A percentile compares a stretch with the other conserved stretches of the same genome.
phyloP scores from a whole-genome alignment of 2,113 vertebrate species.

The Corythornis madagascariensis region DNA sequence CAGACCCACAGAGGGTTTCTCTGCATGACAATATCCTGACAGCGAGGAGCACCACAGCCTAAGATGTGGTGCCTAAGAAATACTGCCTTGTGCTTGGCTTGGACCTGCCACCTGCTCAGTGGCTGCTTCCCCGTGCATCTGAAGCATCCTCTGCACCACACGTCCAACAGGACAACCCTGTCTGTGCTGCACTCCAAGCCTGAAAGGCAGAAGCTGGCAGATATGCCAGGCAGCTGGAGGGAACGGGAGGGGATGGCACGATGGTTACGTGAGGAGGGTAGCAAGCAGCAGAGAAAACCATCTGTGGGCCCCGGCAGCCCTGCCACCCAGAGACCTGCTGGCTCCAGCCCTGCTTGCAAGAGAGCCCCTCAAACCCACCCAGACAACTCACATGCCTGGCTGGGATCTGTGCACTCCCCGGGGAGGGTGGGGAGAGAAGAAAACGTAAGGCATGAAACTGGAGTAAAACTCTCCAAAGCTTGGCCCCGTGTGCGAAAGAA shows the following conservation, averaged over 20 bases:
- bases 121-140: background rate
- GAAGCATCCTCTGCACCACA: background rate
- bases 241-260: accelerated
- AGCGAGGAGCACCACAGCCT: background rate
- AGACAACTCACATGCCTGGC: background rate
- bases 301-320: background rate
- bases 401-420: background rate
- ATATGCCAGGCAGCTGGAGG: background rate
- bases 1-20: background rate
- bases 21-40: background rate
- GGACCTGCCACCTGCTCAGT: background rate
- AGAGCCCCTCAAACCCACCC: background rate
- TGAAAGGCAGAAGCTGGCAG: background rate
- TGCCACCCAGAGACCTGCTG: background rate
- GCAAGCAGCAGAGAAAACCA: background rate
- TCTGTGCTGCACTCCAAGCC: background rate
- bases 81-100: background rate
- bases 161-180: background rate
- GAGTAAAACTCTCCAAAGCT: background rate
- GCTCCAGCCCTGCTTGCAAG: background rate
- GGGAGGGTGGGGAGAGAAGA: background rate
- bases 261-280: background rate
- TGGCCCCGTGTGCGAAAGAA: background rate
- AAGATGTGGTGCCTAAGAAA: background rate
- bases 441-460: background rate